Evolutionary conservation across 2,888 invertebrate species (phyloP), one percentile per base, ranked within the genome.

Genomic region (Idaea aversata): DNA sequence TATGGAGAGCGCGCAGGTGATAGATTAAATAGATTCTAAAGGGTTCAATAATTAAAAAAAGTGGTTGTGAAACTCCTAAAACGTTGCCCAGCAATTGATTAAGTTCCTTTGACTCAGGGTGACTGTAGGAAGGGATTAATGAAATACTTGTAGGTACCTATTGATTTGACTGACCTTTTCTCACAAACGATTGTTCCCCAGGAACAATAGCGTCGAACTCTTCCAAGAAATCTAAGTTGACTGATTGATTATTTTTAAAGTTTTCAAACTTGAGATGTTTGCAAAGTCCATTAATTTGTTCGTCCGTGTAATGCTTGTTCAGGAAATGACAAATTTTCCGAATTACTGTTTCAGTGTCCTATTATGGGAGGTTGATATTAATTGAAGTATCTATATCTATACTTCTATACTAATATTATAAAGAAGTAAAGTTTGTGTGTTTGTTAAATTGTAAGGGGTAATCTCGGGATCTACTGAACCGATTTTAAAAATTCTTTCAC

Each of bases 181-280:
- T 88, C 0, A 97, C 94, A 78, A 96, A 97, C 1, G 88, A 90
- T 65, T 94, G 93, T 76, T 95, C 95, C 3, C 91, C 93, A 0
- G 88, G 81, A 59, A 92, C 90, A 3, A 94, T 84, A 7, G 96
- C 91, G 2, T 95, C 95, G 5, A 95, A 89, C 0, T 94, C 93
- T 72, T 91, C 93, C 78, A 96, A 90, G 63, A 94, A 93, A 67
- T 74, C 71, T 0, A 62, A 63, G 59, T 78, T 76, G 0, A 78
- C 74, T 36, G 95, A 94, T 34, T 94, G 91, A 86, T 97, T 97
- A 4, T 94, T 90, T 66, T 95, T 94, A 88, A 98, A 97, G 77
- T 94, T 95, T n/a, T 95, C 92, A 69, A 98, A 95, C 73, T 94
- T 93, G 70, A 97, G 93, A 81, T 97, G 96, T 4, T 94, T 82